Evolutionary conservation across 2,888 invertebrate species (phyloP), one percentile per base, ranked within the genome.

Genomic region (Lasioglossum figueresi): DNA sequence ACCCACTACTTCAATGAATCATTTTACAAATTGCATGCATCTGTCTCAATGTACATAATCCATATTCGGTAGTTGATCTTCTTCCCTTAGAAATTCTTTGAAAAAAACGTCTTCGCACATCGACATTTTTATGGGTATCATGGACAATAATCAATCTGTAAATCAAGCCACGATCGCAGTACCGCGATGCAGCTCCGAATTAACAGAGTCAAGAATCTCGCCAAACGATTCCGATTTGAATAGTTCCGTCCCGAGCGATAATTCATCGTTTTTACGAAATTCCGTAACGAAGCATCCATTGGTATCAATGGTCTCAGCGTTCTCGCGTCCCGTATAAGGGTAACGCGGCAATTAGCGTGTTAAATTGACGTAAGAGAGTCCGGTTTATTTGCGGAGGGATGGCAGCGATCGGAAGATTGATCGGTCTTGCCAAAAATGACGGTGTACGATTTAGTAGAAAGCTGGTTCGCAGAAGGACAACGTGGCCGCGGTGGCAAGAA

Each of bases 391-490:
- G 23, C 40, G 52, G 52, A n/a, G n/a, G 19, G 16, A 4, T 27
- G n/a, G 23, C 8, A 5, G 34, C 31, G 52, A 37, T 10, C 52
- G 19, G 45, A 84, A 84, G 84, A 84, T 84, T 34, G 76, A 84
- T 84, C 76, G 85, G 10, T 34, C 73, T 27, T 45, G 0, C n/a
- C 37, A 74, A 78, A 84, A 79, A 72, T 73, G 84, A 84, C 40
- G 71, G 56, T 31, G 63, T 37, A 59, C 68, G 84, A 66, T 79
- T 75, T 73, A 68, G 79, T 56, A 45, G 79, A 40, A 45, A 84
- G 37, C n/a, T 37, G 43, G 43, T 45, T 52, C 66, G 73, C 0
- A 40, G 70, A 63, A 52, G 43, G 71, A 45, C 74, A 52, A 34
- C 31, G 31, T 63, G 27, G 5, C 31, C 4, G n/a, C 4, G 70